Base-by-base conservation (phyloP, 2,888 invertebrate species). In the Caenorhabditis zanzibari region DNA sequence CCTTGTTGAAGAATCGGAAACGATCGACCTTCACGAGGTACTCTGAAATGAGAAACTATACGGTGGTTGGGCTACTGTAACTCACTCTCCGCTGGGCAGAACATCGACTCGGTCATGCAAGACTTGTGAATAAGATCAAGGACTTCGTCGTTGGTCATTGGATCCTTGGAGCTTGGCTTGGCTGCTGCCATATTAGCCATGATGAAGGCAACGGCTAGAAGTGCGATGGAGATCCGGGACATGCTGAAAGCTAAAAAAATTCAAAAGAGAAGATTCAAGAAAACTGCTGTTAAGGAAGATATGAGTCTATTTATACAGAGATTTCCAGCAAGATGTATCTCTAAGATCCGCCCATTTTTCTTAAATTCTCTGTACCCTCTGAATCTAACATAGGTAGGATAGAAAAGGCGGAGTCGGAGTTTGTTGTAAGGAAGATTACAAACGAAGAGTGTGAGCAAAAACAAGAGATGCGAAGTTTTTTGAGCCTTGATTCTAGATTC, bases 281-380 rank as follows among this genome's bases (percentile, higher is more conserved):
- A 4, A 54, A 26, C 54, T 12, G 54, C 24, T 24, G 26, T 9
- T 54, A 54, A 54, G 14, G 26, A 5, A 54, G 12, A 2, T 5
- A 26, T 14, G 24, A 22, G 54, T 14, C 12, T 26, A 22, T 54
- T 54, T 54, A 54, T 54, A 52, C 22, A 22, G 52, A 10, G 5
- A 22, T 22, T 22, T 52, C n/a, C n/a, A 12, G 14, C 52, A 52
- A 52, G 19, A 22, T n/a, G 19, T 54, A 24, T 54, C 26, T 26
- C 14, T 2, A 22, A 52, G 19, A 14, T 24, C 19, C 10, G 14
- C 61, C 41, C 22, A 19, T 41, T 61, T 61, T 38, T 35, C 16
- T 61, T 61, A 12, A 12, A 38, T 26, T 56, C 56, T 56, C 24
- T 24, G 19, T 61, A 10, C n/a, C 22, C 61, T 61, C 61, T 19